Conservation (phyloP, 2,888 invertebrate species). For the Harpagoxenus sublaevis region DNA sequence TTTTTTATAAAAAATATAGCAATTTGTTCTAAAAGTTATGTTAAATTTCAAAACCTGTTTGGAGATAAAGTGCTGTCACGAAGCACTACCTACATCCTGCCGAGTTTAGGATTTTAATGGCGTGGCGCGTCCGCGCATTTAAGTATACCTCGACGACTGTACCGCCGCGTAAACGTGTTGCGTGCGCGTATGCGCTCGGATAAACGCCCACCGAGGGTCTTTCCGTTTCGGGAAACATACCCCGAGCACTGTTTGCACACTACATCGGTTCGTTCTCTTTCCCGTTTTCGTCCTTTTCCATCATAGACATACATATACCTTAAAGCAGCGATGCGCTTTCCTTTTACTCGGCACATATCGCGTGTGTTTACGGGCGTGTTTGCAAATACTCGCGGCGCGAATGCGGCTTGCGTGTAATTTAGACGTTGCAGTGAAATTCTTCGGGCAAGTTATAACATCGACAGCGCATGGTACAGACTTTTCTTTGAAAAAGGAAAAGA, state of each 20-base stretch:
- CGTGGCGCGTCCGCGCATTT: constrained; percentile 67
- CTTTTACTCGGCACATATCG: constrained; percentile 10
- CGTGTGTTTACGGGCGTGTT: constrained; percentile 19
- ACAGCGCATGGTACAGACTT: background rate
- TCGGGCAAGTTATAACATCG: background rate
- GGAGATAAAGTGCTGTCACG: background rate
- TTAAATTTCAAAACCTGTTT: background rate
- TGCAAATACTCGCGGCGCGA: background rate
- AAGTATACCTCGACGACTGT: constrained; percentile 62
- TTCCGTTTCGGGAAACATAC: constrained; percentile 82
- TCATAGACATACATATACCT: constrained; percentile 58
- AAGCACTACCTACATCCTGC: constrained; percentile 1
- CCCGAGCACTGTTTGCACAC: constrained; percentile 76
- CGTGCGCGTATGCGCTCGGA: constrained; percentile 77
- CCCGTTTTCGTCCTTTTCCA: constrained; percentile 67
- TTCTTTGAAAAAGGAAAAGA: background rate
- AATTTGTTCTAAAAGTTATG: background rate
- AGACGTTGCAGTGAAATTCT: constrained; percentile 19
- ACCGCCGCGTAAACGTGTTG: constrained; percentile 70
- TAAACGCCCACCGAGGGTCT: constrained; percentile 79
- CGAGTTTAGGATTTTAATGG: constrained; percentile 43
- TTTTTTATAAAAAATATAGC: background rate
- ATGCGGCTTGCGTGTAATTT: constrained; percentile 10
- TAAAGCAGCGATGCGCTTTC: constrained; percentile 37
- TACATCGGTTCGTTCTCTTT: constrained; percentile 79